Evolutionary conservation across 2,888 invertebrate species (phyloP).

Genomic region (Eubasilissa splendida): DNA sequence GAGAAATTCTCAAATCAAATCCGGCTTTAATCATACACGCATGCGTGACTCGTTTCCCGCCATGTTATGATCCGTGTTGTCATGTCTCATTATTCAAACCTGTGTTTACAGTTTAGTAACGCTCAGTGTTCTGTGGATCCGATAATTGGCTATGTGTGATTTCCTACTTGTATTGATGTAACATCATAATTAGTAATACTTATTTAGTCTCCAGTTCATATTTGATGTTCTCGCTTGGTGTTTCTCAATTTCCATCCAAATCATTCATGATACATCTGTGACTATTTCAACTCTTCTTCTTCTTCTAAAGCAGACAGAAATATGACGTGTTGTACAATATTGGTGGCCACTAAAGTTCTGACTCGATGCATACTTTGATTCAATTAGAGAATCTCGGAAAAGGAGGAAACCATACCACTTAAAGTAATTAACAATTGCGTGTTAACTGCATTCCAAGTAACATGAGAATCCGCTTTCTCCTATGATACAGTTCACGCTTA

Average conservation of each 20-base stretch:
- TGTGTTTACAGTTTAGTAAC: conserved; percentile 37
- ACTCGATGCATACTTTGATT: background rate
- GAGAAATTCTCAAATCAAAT: conserved; percentile 14
- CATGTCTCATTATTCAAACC: conserved; percentile 43
- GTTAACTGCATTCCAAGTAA: conserved; percentile 72
- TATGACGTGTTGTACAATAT: background rate
- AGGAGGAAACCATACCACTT: conserved; percentile 55
- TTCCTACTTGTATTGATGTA: conserved; percentile 43
- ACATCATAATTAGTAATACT: conserved; percentile 39
- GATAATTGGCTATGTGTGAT: conserved; percentile 10
- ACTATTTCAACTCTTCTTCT: conserved; percentile 5
- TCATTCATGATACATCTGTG: background rate
- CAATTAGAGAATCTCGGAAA: conserved; percentile 43
- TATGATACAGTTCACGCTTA: conserved; percentile 52
- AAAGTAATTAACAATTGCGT: conserved; percentile 37
- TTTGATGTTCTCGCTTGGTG: conserved; percentile 41
- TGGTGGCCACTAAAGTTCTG: background rate
- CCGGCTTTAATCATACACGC: conserved; percentile 44
- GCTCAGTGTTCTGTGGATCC: conserved; percentile 51
- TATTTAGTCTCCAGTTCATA: conserved; percentile 41
- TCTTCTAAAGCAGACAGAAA: background rate
- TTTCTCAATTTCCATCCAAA: conserved; percentile 35
- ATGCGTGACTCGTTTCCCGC: conserved; percentile 52
- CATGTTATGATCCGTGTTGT: conserved; percentile 51
- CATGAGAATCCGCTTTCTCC: conserved; percentile 69